Percentiles rank a stretch among this genome's conserved stretches.
phyloP scores from a whole-genome alignment of 2,888 invertebrate species.

The Julus scandinavius region DNA sequence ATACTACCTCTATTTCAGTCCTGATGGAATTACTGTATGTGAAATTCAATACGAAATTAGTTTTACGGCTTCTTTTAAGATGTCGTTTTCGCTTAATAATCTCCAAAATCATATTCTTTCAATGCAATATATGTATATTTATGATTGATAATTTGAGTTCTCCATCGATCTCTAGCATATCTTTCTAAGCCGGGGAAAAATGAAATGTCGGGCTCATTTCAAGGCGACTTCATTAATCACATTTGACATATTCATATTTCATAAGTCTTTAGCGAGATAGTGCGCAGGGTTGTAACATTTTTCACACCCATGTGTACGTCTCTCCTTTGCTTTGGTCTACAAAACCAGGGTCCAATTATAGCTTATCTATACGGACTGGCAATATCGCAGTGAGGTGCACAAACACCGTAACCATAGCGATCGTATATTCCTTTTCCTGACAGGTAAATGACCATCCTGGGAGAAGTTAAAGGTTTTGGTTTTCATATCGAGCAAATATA shows the following conservation, averaged over 20 bases:
- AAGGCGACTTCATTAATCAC: conserved; percentile 43
- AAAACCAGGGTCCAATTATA: not conserved
- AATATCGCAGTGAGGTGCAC: not conserved
- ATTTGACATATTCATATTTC: conserved; percentile 45
- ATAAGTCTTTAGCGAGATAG: not conserved
- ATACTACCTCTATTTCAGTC: not conserved
- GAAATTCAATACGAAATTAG: not conserved
- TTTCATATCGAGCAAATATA: conserved; percentile 41
- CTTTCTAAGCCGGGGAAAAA: not conserved
- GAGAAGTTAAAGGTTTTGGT: conserved; percentile 45
- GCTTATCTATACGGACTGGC: not conserved
- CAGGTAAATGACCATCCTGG: conserved; percentile 40
- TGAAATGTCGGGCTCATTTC: conserved; percentile 14
- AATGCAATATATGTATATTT: not conserved
- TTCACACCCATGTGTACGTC: not conserved
- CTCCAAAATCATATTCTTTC: not conserved
- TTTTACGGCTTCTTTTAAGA: not conserved
- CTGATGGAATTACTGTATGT: not conserved
- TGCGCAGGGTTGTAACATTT: not conserved
- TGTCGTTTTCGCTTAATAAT: not conserved
- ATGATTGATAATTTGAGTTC: conserved; percentile 24
- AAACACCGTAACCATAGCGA: conserved; percentile 33
- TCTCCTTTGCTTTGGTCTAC: not conserved
- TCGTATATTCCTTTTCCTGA: conserved; percentile 41
- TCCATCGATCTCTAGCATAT: conserved; percentile 1